Percentiles rank a stretch among this genome's conserved stretches.
Conservation (phyloP, 2,797 vertebrate genomes). For the Galago senegalensis region DNA sequence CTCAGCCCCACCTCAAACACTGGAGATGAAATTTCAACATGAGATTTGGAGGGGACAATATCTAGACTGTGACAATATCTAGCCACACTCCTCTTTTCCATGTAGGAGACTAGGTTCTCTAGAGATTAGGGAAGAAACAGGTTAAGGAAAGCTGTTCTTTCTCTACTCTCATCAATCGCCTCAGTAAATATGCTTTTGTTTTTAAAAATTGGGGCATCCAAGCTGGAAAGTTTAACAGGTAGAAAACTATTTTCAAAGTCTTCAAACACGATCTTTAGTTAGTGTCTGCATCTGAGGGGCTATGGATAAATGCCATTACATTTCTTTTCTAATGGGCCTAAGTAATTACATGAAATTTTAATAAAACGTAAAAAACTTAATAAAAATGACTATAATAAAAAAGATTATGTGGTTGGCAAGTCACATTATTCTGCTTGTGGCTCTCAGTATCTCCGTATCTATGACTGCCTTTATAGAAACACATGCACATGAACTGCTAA, state of each 20-base stretch:
- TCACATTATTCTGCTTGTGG: not conserved
- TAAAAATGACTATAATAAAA: not conserved
- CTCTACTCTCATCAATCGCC: not conserved
- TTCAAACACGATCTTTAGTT: not conserved
- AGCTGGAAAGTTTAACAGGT: not conserved
- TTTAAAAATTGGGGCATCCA: not conserved
- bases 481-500: not conserved
- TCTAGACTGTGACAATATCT: too few species aligned
- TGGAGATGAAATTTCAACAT: not conserved
- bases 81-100: not conserved
- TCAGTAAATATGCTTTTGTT: not conserved
- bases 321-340: not conserved
- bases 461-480: not conserved
- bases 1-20: not conserved
- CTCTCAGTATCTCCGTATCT: not conserved
- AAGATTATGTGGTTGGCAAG: not conserved
- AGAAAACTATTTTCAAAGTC: not conserved
- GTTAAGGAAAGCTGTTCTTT: not conserved
- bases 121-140: not conserved
- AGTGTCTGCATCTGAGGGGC: not conserved
- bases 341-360: not conserved
- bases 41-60: not conserved
- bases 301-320: not conserved
- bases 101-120: not conserved
- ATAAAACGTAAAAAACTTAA: not conserved